Conservation (phyloP, 23 tunicate species). For the Diplosoma virens region DNA sequence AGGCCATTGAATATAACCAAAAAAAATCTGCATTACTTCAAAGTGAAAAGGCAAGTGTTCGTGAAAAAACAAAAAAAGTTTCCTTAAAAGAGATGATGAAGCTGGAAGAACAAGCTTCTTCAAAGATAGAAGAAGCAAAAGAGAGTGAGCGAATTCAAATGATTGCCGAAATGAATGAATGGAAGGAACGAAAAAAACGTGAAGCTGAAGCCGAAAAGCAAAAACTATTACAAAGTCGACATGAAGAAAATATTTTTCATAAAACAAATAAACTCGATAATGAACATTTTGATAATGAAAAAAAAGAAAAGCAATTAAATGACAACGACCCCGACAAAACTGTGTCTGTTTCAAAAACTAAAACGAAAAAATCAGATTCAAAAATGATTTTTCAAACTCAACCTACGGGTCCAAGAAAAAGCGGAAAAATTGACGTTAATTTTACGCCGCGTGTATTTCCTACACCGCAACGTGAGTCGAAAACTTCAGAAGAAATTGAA, state of each 20-base stretch:
- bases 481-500: constrained; percentile 79
- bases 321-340: background rate
- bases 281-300: background rate
- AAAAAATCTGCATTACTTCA: constrained; percentile 43
- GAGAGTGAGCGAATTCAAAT: constrained; percentile 51
- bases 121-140: constrained; percentile 58
- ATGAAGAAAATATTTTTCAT: background rate
- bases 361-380: too few relatives aligned
- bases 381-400: constrained; percentile 2
- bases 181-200: constrained; percentile 60
- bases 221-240: constrained; percentile 4
- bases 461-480: constrained; percentile 95
- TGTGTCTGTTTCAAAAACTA: background rate
- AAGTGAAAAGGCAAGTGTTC: constrained; percentile 38
- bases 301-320: background rate
- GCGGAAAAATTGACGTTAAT: constrained; percentile 60
- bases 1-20: constrained; percentile 68
- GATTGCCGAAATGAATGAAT: constrained; percentile 47
- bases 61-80: constrained; percentile 56
- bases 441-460: constrained; percentile 95
- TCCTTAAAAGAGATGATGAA: constrained; percentile 88
- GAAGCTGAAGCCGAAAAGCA: constrained; percentile 57
- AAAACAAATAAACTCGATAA: constrained; percentile 9
- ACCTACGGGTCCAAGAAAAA: constrained; percentile 52
- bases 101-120: constrained; percentile 43